A percentile compares a stretch with the other conserved stretches of the same genome.
Conservation (phyloP, 2,113 vertebrate species). For the Toxostoma redivivum region DNA sequence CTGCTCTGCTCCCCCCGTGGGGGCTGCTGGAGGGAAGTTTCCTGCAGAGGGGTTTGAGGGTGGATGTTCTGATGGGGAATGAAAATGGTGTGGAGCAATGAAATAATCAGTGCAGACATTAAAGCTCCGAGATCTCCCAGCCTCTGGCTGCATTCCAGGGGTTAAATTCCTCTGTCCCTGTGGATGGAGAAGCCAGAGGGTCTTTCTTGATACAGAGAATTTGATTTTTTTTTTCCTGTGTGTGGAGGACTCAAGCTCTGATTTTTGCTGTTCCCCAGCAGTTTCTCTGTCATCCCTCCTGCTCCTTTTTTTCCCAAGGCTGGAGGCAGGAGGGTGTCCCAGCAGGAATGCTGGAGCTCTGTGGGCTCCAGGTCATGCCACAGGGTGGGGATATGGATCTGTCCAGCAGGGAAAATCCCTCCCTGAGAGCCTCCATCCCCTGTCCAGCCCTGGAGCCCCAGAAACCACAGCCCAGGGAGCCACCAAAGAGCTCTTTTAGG, state of each 20-base stretch:
- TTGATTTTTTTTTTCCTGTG: neutral
- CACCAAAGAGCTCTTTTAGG: slow-evolving; percentile 56
- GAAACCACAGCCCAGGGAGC: slow-evolving; percentile 55
- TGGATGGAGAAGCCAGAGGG: neutral
- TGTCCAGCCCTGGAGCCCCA: neutral
- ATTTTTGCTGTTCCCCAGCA: neutral
- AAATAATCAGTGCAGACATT: neutral
- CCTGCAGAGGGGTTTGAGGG: fast-evolving
- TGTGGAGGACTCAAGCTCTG: neutral
- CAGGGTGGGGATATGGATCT: slow-evolving; percentile 80
- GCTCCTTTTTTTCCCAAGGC: neutral
- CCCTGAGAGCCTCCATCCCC: neutral
- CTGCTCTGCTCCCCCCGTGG: neutral
- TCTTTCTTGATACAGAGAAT: neutral
- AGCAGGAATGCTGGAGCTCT: neutral
- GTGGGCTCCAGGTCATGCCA: slow-evolving; percentile 59
- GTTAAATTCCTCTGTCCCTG: neutral
- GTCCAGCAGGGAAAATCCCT: slow-evolving; percentile 49
- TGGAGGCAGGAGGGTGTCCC: slow-evolving; percentile 42
- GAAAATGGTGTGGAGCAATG: neutral
- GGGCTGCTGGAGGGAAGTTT: neutral
- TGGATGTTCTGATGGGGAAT: neutral
- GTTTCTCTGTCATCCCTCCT: neutral
- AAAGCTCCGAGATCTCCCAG: neutral
- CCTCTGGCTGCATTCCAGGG: neutral